phyloP scores from a whole-genome alignment of 2,797 vertebrate species.

The Sebastes itinus region DNA sequence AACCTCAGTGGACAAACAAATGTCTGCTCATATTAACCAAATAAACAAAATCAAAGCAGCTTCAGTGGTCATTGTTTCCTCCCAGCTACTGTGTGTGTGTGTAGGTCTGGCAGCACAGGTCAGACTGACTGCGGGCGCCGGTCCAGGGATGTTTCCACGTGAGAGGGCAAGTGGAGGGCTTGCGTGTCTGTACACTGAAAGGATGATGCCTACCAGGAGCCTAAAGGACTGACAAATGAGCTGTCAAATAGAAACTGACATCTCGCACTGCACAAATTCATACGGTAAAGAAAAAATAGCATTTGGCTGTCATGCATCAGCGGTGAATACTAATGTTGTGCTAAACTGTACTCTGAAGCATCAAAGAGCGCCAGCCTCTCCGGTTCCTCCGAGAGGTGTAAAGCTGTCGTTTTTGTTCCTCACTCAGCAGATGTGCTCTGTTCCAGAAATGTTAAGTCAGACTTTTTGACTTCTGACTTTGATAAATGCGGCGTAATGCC shows the following conservation, averaged over 20 bases:
- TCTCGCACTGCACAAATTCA: conserved; percentile 54
- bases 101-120: background rate
- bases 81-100: background rate
- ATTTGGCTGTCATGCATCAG: conserved; percentile 58
- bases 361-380: conserved; percentile 25
- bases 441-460: conserved; percentile 36
- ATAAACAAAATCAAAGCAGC: conserved; percentile 12
- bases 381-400: conserved; percentile 32
- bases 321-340: conserved; percentile 69
- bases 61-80: conserved; percentile 8
- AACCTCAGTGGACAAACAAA: background rate
- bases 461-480: conserved; percentile 47
- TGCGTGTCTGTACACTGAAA: conserved; percentile 47
- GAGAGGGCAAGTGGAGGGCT: conserved; percentile 61
- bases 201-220: conserved; percentile 58
- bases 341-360: conserved; percentile 65
- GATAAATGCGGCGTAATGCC: conserved; percentile 31
- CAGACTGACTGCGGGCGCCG: conserved; percentile 33
- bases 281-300: conserved; percentile 49
- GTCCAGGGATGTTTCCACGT: conserved; percentile 72
- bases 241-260: conserved; percentile 72
- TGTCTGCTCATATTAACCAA: background rate
- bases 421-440: conserved; percentile 47
- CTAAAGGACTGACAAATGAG: conserved; percentile 76
- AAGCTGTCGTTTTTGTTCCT: conserved; percentile 44